Conservation (phyloP, 2,888 invertebrate genomes). For the Automeris io region DNA sequence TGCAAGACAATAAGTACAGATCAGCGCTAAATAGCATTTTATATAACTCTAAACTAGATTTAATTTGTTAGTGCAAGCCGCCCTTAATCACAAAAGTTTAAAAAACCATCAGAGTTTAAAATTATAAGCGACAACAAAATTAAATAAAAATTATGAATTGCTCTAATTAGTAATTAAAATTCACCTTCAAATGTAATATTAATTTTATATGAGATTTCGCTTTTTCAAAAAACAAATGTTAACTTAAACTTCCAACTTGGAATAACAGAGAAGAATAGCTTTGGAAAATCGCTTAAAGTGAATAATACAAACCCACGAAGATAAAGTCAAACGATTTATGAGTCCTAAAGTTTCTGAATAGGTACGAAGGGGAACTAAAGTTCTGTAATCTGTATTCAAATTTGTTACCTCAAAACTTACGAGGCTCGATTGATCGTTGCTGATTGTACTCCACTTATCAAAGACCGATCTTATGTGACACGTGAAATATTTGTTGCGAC, state of each 20-base stretch:
- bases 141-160: too few relatives aligned
- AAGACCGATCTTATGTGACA: background rate
- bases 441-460: slow-evolving; percentile 4
- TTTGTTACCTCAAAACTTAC: slow-evolving; percentile 9
- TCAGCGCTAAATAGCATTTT: too few relatives aligned
- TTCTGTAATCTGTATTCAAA: slow-evolving; percentile 9
- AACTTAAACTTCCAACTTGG: background rate
- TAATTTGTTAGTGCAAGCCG: too few relatives aligned
- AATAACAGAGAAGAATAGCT: slow-evolving; percentile 1
- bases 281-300: slow-evolving; percentile 7
- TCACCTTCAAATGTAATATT: too few relatives aligned
- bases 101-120: too few relatives aligned
- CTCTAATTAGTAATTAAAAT: too few relatives aligned
- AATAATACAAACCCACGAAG: slow-evolving; percentile 8
- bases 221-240: background rate
- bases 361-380: slow-evolving; percentile 7
- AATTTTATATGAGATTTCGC: background rate
- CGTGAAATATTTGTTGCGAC: background rate
- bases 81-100: too few relatives aligned
- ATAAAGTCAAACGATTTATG: slow-evolving; percentile 9
- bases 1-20: too few relatives aligned
- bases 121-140: too few relatives aligned
- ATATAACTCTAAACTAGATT: too few relatives aligned
- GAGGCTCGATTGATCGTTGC: slow-evolving; percentile 5
- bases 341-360: slow-evolving; percentile 6